Conservation (phyloP, 2,888 invertebrate genomes). For the Acheta domesticus region DNA sequence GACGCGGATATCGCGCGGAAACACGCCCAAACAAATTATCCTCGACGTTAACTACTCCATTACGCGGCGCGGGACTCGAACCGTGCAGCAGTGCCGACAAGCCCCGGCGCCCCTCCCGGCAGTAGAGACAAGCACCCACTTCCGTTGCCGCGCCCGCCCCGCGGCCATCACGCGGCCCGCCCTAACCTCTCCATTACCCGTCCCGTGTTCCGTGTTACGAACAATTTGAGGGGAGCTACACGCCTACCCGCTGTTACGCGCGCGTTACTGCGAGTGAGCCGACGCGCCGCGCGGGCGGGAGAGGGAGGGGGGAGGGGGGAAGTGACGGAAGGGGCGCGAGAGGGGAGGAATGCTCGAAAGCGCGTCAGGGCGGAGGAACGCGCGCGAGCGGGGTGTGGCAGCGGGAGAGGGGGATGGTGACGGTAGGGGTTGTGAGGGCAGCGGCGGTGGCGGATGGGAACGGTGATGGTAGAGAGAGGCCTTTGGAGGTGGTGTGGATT, state of each 20-base stretch:
- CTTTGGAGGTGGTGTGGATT: too few relatives aligned
- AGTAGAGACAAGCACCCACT: conserved; percentile 10
- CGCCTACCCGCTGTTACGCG: conserved; percentile 1
- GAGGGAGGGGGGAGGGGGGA: neutral
- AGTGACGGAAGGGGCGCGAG: neutral
- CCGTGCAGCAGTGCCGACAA: conserved; percentile 7
- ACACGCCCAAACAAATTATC: conserved; percentile 9
- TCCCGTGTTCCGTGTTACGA: conserved; percentile 18
- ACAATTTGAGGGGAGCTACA: neutral
- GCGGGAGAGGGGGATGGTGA: too few relatives aligned
- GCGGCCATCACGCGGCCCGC: neutral
- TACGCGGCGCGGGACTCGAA: conserved; percentile 6
- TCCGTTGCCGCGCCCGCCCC: neutral
- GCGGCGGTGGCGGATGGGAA: too few relatives aligned
- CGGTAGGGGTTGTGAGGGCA: too few relatives aligned
- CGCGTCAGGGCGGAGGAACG: neutral
- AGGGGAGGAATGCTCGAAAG: neutral
- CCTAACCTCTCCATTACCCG: conserved; percentile 1
- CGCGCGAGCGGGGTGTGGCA: too few relatives aligned
- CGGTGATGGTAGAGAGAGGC: too few relatives aligned
- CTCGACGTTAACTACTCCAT: conserved; percentile 18
- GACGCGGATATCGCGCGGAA: conserved; percentile 5
- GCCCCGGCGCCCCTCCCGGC: conserved; percentile 8
- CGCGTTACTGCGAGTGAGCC: neutral
- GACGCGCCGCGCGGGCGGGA: neutral